phyloP scores from a whole-genome alignment of 1,140 invertebrate species.

The Polyergus mexicanus region DNA sequence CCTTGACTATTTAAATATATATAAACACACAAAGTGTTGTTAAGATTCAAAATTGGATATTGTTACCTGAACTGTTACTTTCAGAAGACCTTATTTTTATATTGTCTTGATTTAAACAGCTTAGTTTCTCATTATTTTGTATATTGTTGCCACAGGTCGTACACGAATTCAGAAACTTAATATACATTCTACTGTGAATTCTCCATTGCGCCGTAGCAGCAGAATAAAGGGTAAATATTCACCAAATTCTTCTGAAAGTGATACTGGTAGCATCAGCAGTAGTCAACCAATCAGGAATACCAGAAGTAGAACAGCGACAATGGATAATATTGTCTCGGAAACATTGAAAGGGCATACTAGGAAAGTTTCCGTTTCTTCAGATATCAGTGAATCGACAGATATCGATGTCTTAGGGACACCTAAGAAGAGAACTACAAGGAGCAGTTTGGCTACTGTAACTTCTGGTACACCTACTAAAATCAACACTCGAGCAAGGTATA shows the following conservation, averaged over 20 bases:
- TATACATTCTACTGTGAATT: slow-evolving; percentile 58
- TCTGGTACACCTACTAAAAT: slow-evolving; percentile 55
- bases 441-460: neutral
- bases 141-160: slow-evolving; percentile 46
- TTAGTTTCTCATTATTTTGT: slow-evolving; percentile 14
- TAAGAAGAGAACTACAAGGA: slow-evolving; percentile 65
- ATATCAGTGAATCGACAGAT: slow-evolving; percentile 68
- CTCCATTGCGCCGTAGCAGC: slow-evolving; percentile 76
- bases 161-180: slow-evolving; percentile 39
- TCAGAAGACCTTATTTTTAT: neutral
- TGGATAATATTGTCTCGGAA: slow-evolving; percentile 61
- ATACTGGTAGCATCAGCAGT: slow-evolving; percentile 45
- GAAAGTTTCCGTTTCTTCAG: slow-evolving; percentile 73
- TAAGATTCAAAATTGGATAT: neutral
- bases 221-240: slow-evolving; percentile 73
- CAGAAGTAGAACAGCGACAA: slow-evolving; percentile 51
- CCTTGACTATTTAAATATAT: neutral
- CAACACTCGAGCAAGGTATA: slow-evolving; percentile 65
- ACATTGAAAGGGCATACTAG: slow-evolving; percentile 66
- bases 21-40: neutral
- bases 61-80: neutral
- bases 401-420: slow-evolving; percentile 47
- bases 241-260: slow-evolving; percentile 68
- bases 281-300: slow-evolving; percentile 29
- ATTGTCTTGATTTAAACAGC: neutral